Evolutionary conservation across 2,113 vertebrate genomes (phyloP).

Genomic region (Poeciliopsis turrubarensis): DNA sequence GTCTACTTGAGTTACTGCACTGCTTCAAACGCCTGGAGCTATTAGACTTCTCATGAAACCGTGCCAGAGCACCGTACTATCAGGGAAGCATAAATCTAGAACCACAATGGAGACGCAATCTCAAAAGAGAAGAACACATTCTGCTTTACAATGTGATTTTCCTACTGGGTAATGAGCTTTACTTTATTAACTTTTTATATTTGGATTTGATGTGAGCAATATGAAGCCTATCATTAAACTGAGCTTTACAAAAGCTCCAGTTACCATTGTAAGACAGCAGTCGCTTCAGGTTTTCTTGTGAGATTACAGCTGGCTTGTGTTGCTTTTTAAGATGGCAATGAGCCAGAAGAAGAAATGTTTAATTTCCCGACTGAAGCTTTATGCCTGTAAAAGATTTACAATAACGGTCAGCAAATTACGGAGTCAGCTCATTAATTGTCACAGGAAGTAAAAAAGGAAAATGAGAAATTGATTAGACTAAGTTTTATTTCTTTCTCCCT

Average conservation of each 20-base stretch:
- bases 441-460: slow-evolving; percentile 18
- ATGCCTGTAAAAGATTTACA: slow-evolving; percentile 51
- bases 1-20: slow-evolving; percentile 60
- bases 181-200: slow-evolving; percentile 30
- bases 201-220: slow-evolving; percentile 27
- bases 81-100: slow-evolving; percentile 39
- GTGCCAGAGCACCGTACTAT: slow-evolving; percentile 15
- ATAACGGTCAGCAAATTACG: slow-evolving; percentile 41
- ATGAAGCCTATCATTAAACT: slow-evolving; percentile 14
- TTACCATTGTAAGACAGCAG: slow-evolving; percentile 6
- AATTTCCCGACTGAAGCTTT: slow-evolving; percentile 21
- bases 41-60: slow-evolving; percentile 48
- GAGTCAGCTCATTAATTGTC: slow-evolving; percentile 39
- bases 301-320: slow-evolving; percentile 12
- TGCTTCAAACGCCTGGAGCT: slow-evolving; percentile 53
- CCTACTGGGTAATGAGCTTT: slow-evolving; percentile 29
- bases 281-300: slow-evolving; percentile 1
- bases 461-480: slow-evolving; percentile 35
- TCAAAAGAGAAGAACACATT: slow-evolving; percentile 10
- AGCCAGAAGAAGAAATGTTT: slow-evolving; percentile 25
- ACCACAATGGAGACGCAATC: slow-evolving; percentile 17
- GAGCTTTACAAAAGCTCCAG: slow-evolving; percentile 18
- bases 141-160: slow-evolving; percentile 20
- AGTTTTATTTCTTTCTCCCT: slow-evolving; percentile 10
- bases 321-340: slow-evolving; percentile 32